Base-by-base conservation (phyloP, 2,888 invertebrate genomes). In the Stramonita haemastoma region DNA sequence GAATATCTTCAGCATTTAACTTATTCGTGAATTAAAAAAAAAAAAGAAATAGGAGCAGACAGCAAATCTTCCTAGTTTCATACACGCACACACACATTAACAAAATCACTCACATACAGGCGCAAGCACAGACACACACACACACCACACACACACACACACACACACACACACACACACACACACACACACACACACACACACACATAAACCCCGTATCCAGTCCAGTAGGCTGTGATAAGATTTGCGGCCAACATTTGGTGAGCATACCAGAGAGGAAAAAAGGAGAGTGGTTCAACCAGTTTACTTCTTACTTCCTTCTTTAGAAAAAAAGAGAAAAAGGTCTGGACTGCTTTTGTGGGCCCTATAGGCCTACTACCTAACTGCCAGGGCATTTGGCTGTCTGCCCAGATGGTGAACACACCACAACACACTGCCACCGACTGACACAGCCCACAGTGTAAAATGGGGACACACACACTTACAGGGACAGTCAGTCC, bases 381-480 rank as follows among this genome's bases (percentile, higher is more conserved):
- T 46, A n/a, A 73, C 73, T n/a, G n/a, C n/a, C 73, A 73, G 73
- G 73, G n/a, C 73, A 73, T 73, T 73, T 73, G 73, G 73, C 73
- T 73, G 73, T n/a, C n/a, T 73, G 73, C 73, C 73, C 73, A n/a
- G 60, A 22, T 60, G 60, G 60, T 22, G 22, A 19, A 60, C 22
- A 60, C 22, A 60, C 60, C 46, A 46, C 46, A 46, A 46, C 46
- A 46, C 46, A 46, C 46, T 46, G 46, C 46, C 46, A 46, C 46
- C 46, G 46, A 46, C 46, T 46, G 46, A 46, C 46, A 46, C 46
- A 46, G 60, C 22, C 1, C 60, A 60, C 1, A 15, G 22, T 22
- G 60, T 22, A 60, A 15, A 15, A 60, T 22, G 60, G 60, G 15
- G 60, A 60, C 60, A 60, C 60, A 60, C 60, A 60, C 60, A 73